Evolutionary conservation across 2,888 invertebrate species (phyloP), one percentile per base, ranked within the genome.

Genomic region (Ferdinandea cuprea): DNA sequence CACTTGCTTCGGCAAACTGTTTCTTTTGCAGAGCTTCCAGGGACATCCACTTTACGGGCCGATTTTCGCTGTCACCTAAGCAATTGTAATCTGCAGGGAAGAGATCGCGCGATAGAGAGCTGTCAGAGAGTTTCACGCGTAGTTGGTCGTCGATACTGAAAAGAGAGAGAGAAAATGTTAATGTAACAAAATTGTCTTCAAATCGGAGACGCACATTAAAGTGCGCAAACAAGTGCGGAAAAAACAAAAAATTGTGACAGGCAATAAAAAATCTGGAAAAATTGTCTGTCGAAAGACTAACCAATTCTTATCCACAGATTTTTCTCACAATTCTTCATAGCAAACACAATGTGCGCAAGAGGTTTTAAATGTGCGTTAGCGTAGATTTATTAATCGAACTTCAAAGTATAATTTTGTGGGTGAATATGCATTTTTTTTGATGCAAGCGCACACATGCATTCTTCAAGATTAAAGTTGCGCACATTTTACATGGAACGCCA

Each of bases 51-150:
- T 97, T 98, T 85, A 98, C 94, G 0, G 98, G 98, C 63, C 97
- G 93, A 91, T 97, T 97, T 90, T 98, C 97, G 89, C 97, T 97
- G 91, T 98, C 98, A 3, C 96, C 97, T 78, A 98, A 92, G 91
- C 97, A 97, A 90, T 97, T 96, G 91, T 98, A 98, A 91, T 99
- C 98, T 85, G 94, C 94, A 15, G 98, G 97, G 92, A 98, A 98
- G 71, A 98, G 92, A 91, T 98, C 98, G 56, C 97, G 93, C 2
- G 97, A 94, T 83, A 98, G 91, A 19, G 97, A 96, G 88, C 95
- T 96, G 92, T 98, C 98, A 7, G 96, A 95, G 87, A 98, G 92
- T 91, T 96, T 96, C 85, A 98, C 95, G 88, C 94, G 94, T 87
- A 96, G 92, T 89, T 95, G 94, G 89, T 95, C 95, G 88, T 95